These are phyloP conservation scores for Oxygymnocypris stewartii DNA, from an alignment of 2,113 vertebrate genomes.

Conservation along the genomic window DNA sequence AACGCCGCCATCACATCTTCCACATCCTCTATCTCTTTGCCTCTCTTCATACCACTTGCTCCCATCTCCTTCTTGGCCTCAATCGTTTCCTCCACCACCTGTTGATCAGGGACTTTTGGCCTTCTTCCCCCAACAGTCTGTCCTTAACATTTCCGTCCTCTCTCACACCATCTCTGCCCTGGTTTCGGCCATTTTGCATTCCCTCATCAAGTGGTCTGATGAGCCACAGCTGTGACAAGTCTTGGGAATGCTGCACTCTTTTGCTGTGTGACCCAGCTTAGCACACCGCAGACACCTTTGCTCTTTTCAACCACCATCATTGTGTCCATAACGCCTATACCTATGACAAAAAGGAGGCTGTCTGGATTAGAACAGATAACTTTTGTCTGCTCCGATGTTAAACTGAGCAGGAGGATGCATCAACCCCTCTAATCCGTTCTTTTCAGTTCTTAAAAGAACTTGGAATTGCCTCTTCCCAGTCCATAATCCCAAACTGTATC, in stretches of 20 bases:
- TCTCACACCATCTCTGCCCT: not conserved
- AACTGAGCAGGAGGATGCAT: constrained; percentile 19
- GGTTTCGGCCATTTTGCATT: not conserved
- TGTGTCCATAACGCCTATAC: not conserved
- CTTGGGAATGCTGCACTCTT: not conserved
- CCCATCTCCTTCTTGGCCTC: not conserved
- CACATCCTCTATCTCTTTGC: not conserved
- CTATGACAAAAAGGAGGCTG: constrained; percentile 29
- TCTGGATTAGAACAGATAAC: not conserved
- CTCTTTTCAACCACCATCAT: not conserved
- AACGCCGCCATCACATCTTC: not conserved
- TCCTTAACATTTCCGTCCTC: not conserved
- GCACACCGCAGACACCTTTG: not conserved
- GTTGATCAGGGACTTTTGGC: not conserved
- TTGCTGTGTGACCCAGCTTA: not conserved
- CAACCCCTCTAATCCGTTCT: not conserved
- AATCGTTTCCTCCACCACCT: not conserved
- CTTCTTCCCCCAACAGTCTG: not conserved
- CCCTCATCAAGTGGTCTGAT: not conserved
- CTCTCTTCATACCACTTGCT: not conserved
- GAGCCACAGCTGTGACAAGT: not conserved
- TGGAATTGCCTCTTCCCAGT: no score
- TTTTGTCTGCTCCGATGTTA: not conserved
- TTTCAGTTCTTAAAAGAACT: not conserved
- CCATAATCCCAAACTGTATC: not conserved